Conservation (phyloP, 2,113 vertebrate species). For the Cheilinus undulatus region DNA sequence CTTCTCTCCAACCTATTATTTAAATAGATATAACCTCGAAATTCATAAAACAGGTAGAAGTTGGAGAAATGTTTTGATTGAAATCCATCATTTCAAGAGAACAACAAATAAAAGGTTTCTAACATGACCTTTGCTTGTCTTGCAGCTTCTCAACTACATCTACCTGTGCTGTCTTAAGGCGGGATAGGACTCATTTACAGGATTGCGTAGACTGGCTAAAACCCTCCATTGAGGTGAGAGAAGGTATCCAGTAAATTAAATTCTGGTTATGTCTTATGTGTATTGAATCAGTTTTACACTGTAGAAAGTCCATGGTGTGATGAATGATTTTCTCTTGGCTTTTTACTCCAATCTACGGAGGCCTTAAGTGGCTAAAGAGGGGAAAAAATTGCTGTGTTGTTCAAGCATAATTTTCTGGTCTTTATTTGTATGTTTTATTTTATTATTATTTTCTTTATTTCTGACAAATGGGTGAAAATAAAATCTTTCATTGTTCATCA, state of each 20-base stretch:
- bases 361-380: background rate
- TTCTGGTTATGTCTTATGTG: background rate
- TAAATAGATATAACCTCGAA: no score
- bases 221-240: slow-evolving; percentile 64
- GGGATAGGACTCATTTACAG: fast-evolving
- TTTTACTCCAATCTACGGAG: background rate
- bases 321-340: background rate
- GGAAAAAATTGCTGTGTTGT: background rate
- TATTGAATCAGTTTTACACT: background rate
- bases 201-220: fast-evolving
- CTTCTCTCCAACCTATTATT: no score
- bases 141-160: slow-evolving; percentile 54
- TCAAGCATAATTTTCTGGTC: no score
- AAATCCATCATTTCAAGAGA: no score
- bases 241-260: slow-evolving; percentile 32
- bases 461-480: no score
- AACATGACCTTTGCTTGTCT: slow-evolving; percentile 18
- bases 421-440: no score
- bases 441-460: no score
- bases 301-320: background rate
- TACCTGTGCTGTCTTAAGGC: background rate
- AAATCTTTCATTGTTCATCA: no score
- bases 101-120: background rate
- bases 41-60: no score
- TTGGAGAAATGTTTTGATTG: background rate